Percentiles rank a stretch among this genome's conserved stretches.
phyloP scores from a whole-genome alignment of 2,888 invertebrate genomes.

The Lepas anatifera region DNA sequence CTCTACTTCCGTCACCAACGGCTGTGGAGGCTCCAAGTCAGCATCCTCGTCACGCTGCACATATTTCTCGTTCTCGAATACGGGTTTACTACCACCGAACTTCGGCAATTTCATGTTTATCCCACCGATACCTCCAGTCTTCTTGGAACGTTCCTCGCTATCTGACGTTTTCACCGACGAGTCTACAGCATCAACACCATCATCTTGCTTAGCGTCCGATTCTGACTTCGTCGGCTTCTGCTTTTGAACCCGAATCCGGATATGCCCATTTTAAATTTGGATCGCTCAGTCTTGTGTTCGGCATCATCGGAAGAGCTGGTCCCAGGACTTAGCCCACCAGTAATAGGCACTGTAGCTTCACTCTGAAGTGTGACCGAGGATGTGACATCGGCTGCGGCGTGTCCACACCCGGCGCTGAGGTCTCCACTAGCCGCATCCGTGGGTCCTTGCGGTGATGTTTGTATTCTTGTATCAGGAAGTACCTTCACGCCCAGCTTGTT shows the following conservation, averaged over 20 bases:
- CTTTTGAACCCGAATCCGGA: neutral
- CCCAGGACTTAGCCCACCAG: too few species aligned
- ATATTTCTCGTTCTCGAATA: neutral
- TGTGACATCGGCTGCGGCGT: neutral
- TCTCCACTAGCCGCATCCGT: neutral
- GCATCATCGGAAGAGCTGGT: neutral
- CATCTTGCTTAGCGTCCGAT: neutral
- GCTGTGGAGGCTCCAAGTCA: neutral
- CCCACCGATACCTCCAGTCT: neutral
- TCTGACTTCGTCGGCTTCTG: neutral
- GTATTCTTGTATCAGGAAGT: neutral
- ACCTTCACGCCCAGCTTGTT: neutral
- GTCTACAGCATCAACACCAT: neutral
- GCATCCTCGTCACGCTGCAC: neutral
- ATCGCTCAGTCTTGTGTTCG: neutral
- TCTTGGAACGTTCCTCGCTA: neutral
- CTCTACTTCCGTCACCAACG: neutral
- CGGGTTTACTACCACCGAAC: neutral
- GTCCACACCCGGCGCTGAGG: neutral
- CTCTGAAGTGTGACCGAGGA: neutral
- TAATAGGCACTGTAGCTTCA: neutral
- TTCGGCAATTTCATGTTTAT: neutral
- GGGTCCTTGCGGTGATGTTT: neutral
- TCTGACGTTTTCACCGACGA: neutral
- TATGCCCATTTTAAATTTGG: constrained; percentile 3